Evolutionary conservation across 2,113 vertebrate species (phyloP).

Genomic region (Lophura nycthemera): DNA sequence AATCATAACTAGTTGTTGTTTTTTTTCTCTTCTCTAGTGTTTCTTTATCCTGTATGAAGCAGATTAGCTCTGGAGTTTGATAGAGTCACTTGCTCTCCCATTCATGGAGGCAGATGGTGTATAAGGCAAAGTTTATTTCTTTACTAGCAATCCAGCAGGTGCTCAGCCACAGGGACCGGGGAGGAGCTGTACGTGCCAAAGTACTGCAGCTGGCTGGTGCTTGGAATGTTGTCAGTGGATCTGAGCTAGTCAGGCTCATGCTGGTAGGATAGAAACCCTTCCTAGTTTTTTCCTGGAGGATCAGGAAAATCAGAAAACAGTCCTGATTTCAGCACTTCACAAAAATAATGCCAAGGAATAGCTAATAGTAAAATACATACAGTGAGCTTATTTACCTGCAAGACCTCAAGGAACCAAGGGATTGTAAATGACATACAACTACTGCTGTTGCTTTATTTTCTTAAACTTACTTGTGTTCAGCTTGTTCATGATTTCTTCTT

Average conservation of each 20-base stretch:
- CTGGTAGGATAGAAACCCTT: not conserved
- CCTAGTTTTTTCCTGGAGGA: not conserved
- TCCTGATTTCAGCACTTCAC: not conserved
- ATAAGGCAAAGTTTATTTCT: not conserved
- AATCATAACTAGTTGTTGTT: not conserved
- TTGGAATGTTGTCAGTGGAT: not conserved
- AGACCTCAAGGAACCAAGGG: not conserved
- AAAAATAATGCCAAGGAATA: not conserved
- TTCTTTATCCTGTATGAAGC: not conserved
- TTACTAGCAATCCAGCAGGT: not conserved
- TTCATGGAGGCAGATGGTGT: not conserved
- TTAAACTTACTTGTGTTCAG: not conserved
- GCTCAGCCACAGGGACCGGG: not conserved
- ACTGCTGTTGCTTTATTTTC: not conserved
- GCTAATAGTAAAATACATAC: not conserved
- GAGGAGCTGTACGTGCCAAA: not conserved
- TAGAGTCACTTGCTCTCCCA: not conserved
- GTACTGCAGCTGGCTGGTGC: not conserved
- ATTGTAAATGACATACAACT: not conserved
- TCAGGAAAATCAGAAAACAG: not conserved
- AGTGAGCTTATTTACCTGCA: not conserved
- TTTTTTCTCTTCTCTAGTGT: not conserved
- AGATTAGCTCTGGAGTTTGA: not conserved
- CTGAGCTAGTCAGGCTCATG: not conserved
- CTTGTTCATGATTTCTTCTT: not conserved